These are phyloP conservation scores for Typhlomys cinereus DNA, from an alignment of 2,113 vertebrate genomes.

Conservation along the genomic window DNA sequence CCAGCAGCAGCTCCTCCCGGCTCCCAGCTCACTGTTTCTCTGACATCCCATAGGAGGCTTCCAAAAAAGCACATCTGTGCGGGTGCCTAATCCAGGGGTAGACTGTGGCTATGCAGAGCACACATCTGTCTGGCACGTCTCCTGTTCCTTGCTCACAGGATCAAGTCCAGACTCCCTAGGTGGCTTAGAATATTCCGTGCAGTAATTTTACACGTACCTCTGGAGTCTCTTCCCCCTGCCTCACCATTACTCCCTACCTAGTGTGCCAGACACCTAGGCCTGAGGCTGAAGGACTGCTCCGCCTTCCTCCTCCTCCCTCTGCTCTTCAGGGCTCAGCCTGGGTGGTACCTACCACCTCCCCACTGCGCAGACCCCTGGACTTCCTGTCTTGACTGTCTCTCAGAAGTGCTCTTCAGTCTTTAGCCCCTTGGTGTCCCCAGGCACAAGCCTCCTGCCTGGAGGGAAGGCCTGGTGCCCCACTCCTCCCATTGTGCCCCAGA, in stretches of 20 bases:
- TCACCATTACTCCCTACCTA: rapidly evolving
- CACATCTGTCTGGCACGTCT: too few species aligned
- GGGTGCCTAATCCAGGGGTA: not conserved
- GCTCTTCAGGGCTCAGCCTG: not conserved
- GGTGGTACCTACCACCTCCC: not conserved
- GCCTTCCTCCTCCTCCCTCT: too few species aligned
- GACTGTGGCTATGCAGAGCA: too few species aligned
- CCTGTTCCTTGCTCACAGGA: too few species aligned
- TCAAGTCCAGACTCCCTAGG: not conserved
- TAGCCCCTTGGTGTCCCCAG: not conserved
- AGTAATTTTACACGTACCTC: rapidly evolving
- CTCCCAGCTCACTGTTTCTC: not conserved
- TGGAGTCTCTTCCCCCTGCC: not conserved
- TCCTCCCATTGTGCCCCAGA: too few species aligned
- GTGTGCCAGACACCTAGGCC: too few species aligned
- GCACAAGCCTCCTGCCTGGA: too few species aligned
- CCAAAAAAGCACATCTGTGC: not conserved
- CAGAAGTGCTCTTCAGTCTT: rapidly evolving
- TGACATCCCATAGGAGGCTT: not conserved
- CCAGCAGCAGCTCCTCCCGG: rapidly evolving
- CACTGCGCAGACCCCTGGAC: too few species aligned
- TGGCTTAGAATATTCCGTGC: rapidly evolving
- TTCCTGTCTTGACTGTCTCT: not conserved
- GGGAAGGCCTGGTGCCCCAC: not conserved
- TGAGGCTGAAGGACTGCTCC: too few species aligned